Conservation (phyloP, 2,797 vertebrate genomes). For the Fistularia commersonii region DNA sequence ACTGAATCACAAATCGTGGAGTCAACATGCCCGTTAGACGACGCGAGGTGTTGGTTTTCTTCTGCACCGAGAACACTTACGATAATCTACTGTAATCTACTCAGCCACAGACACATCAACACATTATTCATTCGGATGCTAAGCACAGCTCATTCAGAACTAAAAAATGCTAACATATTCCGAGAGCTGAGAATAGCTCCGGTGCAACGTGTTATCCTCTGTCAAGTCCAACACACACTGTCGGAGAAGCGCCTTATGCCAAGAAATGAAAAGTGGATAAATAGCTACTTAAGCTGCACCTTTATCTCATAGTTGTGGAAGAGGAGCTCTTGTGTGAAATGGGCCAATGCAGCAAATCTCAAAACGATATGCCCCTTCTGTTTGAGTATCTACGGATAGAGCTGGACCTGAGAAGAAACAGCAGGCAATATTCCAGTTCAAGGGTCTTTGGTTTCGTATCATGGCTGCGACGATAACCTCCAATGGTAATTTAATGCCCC, state of each 20-base stretch:
- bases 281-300: constrained; percentile 54
- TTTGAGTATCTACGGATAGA: constrained; percentile 36
- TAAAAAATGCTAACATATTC: constrained; percentile 61
- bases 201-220: constrained; percentile 54
- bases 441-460: constrained; percentile 57
- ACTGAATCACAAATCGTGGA: constrained; percentile 9
- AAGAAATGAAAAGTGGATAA: constrained; percentile 58
- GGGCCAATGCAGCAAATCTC: constrained; percentile 40
- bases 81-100: constrained; percentile 64
- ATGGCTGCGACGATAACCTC: constrained; percentile 57
- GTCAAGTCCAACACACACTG: constrained; percentile 37
- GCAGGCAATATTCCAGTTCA: constrained; percentile 54
- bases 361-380: constrained; percentile 26
- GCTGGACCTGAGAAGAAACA: constrained; percentile 32
- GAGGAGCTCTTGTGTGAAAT: constrained; percentile 37
- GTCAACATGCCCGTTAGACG: constrained; percentile 26
- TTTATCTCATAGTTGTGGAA: constrained; percentile 33
- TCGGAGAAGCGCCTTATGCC: constrained; percentile 40
- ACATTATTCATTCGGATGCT: constrained; percentile 57
- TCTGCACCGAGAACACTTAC: constrained; percentile 39
- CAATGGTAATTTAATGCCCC: constrained; percentile 64
- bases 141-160: constrained; percentile 50
- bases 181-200: constrained; percentile 43
- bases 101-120: constrained; percentile 43
- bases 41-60: constrained; percentile 19